Conservation (phyloP, 30 jellyfish, hydroid and myxozoan species). For the Chrysaora quinquecirrha region DNA sequence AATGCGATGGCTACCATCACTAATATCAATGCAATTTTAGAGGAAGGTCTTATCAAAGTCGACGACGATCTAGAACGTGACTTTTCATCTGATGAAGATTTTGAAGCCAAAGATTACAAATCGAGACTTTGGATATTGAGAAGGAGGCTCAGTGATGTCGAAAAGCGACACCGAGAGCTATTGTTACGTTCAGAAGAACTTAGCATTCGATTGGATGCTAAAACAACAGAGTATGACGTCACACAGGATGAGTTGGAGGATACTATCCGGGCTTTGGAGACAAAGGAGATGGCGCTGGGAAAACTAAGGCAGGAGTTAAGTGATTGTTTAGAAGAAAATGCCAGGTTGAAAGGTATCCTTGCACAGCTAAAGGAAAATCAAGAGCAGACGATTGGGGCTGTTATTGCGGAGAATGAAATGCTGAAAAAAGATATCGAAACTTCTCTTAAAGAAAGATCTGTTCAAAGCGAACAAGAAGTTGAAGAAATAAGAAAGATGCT, state of each 20-base stretch:
- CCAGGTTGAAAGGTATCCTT: slow-evolving; percentile 56
- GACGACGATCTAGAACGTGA: slow-evolving; percentile 96
- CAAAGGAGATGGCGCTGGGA: slow-evolving; percentile 68
- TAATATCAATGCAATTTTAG: slow-evolving; percentile 80
- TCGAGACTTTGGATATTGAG: slow-evolving; percentile 95
- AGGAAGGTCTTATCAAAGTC: slow-evolving; percentile 88
- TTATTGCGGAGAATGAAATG: slow-evolving; percentile 74
- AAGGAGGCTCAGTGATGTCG: slow-evolving; percentile 92
- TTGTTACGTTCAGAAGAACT: slow-evolving; percentile 95
- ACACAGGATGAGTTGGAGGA: slow-evolving; percentile 98
- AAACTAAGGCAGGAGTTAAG: slow-evolving; percentile 49
- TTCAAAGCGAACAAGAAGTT: not conserved
- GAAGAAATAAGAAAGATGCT: slow-evolving; percentile 11
- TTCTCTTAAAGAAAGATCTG: slow-evolving; percentile 12
- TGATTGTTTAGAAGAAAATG: slow-evolving; percentile 67
- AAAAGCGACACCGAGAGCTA: slow-evolving; percentile 92
- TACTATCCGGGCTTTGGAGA: slow-evolving; percentile 84
- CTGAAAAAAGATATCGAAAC: slow-evolving; percentile 50
- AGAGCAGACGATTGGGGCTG: slow-evolving; percentile 80
- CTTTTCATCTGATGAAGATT: slow-evolving; percentile 78
- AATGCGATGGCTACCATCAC: slow-evolving; percentile 91
- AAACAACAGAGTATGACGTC: slow-evolving; percentile 94
- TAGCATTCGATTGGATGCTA: slow-evolving; percentile 93
- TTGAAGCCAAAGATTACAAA: slow-evolving; percentile 90
- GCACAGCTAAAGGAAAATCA: slow-evolving; percentile 70